Evolutionary conservation across 1,140 invertebrate genomes (phyloP).

Genomic region (Coptotermes formosanus): DNA sequence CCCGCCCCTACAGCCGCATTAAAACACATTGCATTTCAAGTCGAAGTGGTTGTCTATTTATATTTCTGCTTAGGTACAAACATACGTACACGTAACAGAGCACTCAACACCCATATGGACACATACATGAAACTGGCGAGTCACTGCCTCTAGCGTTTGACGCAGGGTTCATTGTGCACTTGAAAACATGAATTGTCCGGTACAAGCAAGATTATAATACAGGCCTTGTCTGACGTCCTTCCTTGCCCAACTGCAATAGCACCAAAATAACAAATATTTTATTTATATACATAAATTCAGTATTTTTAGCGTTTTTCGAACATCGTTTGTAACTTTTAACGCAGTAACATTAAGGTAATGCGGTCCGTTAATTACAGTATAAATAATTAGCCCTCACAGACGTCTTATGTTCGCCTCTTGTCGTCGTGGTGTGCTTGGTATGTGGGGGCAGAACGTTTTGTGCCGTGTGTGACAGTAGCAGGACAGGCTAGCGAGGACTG

Average conservation of each 20-base stretch:
- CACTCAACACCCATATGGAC: conserved; percentile 9
- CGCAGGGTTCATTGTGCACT: background rate
- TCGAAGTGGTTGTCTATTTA: background rate
- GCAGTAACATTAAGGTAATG: background rate
- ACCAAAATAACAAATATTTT: background rate
- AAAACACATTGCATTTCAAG: background rate
- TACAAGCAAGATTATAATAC: background rate
- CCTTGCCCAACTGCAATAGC: background rate
- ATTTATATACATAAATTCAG: background rate
- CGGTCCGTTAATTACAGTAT: background rate
- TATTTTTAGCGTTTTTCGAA: background rate
- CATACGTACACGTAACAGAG: background rate
- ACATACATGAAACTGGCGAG: background rate
- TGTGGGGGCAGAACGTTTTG: too few species aligned
- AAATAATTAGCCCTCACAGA: background rate
- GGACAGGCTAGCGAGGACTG: too few species aligned
- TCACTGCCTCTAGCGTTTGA: background rate
- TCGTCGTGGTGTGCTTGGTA: too few species aligned
- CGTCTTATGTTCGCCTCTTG: background rate
- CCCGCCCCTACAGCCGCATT: background rate
- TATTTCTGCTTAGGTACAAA: background rate
- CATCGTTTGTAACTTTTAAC: background rate
- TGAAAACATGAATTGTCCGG: too few species aligned
- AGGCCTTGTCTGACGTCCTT: background rate
- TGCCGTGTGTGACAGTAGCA: too few species aligned